These are phyloP conservation scores for Chloromyia formosa DNA, from an alignment of 2,888 invertebrate genomes.

Conservation along the genomic window DNA sequence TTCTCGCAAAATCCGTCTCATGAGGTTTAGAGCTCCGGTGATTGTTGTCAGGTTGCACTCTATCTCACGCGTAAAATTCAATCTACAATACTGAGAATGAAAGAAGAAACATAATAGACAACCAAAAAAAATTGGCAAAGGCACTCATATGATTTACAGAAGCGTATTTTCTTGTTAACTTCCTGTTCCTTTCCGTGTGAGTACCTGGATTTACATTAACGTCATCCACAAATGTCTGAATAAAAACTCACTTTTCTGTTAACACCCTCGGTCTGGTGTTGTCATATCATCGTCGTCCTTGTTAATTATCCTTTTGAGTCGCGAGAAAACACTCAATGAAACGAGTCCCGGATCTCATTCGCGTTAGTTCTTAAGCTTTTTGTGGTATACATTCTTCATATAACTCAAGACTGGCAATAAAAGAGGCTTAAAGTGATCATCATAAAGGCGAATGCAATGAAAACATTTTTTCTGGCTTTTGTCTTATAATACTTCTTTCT, in stretches of 20 bases:
- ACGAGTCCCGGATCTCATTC: constrained; percentile 25
- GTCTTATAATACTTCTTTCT: constrained; percentile 40
- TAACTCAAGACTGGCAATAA: constrained; percentile 59
- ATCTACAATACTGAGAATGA: neutral
- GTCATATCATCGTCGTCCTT: constrained; percentile 46
- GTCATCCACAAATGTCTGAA: neutral
- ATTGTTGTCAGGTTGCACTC: neutral
- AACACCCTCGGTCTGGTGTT: neutral
- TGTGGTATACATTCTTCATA: constrained; percentile 56
- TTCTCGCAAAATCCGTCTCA: constrained; percentile 47
- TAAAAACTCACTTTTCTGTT: constrained; percentile 3
- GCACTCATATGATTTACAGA: constrained; percentile 3
- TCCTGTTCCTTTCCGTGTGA: no score
- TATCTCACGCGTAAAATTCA: neutral
- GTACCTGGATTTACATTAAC: neutral
- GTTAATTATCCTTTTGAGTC: constrained; percentile 51
- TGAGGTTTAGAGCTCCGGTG: constrained; percentile 30
- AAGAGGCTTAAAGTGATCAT: constrained; percentile 64
- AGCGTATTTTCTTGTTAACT: constrained; percentile 3
- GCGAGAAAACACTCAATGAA: constrained; percentile 35
- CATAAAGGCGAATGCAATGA: constrained; percentile 64
- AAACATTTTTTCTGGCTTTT: constrained; percentile 54
- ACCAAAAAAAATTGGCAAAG: neutral
- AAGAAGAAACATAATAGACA: neutral
- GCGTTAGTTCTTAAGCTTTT: constrained; percentile 40